Percentiles rank a stretch among this genome's conserved stretches.
Conservation (phyloP, 2,113 vertebrate species). For the Uropsilus gracilis region DNA sequence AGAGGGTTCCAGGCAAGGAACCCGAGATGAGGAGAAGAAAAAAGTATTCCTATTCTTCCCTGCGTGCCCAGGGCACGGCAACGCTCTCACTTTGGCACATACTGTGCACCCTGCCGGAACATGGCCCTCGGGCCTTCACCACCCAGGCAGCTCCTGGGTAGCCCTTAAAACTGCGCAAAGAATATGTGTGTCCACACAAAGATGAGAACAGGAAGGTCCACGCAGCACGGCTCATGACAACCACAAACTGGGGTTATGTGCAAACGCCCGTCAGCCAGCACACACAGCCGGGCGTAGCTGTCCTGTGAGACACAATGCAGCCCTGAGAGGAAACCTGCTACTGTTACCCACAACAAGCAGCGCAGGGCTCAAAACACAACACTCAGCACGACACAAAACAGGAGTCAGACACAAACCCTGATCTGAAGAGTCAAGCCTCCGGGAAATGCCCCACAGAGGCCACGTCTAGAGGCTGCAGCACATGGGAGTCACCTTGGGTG, state of each 20-base stretch:
- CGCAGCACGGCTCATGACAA: neutral
- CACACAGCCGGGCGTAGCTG: neutral
- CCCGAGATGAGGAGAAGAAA: neutral
- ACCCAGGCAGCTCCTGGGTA: neutral
- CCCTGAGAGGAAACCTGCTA: neutral
- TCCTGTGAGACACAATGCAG: neutral
- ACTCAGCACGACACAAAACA: neutral
- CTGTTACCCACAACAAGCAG: neutral
- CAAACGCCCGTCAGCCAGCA: neutral
- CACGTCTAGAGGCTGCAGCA: too few species aligned
- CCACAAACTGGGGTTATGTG: neutral
- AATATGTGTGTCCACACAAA: slow-evolving; percentile 4
- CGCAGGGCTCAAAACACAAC: neutral
- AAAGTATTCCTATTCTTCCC: neutral
- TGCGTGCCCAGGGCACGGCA: neutral
- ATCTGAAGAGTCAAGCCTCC: too few species aligned
- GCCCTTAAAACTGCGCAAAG: neutral
- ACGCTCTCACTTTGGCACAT: neutral
- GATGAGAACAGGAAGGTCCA: neutral
- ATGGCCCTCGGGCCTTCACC: neutral
- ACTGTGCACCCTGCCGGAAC: neutral
- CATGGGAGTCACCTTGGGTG: too few species aligned
- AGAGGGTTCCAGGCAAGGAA: neutral
- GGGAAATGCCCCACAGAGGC: neutral
- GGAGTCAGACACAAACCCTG: neutral